Evolutionary conservation across 2,888 invertebrate genomes (phyloP).

Genomic region (Patella depressa): DNA sequence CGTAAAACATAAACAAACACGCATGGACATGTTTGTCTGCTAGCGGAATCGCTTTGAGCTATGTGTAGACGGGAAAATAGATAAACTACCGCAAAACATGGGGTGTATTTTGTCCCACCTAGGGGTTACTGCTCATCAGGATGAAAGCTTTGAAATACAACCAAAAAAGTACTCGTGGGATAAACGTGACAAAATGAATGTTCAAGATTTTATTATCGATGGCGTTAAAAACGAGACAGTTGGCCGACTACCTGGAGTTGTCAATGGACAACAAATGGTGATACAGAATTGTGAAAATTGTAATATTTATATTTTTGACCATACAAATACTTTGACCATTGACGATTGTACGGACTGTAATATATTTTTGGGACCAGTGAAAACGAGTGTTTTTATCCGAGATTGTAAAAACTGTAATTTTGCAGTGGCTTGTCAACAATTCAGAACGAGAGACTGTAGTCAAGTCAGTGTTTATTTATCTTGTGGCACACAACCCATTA

Average conservation of each 20-base stretch:
- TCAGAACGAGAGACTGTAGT: conserved; percentile 76
- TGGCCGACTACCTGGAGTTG: conserved; percentile 72
- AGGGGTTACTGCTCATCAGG: too few relatives aligned
- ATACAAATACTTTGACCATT: conserved; percentile 74
- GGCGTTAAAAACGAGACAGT: conserved; percentile 71
- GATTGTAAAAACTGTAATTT: conserved; percentile 75
- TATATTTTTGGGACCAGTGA: conserved; percentile 76
- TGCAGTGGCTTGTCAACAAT: conserved; percentile 76
- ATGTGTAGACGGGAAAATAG: too few relatives aligned
- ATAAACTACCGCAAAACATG: too few relatives aligned
- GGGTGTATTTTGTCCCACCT: too few relatives aligned
- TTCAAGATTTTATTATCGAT: conserved; percentile 73
- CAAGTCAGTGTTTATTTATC: conserved; percentile 73
- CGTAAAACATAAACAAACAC: too few relatives aligned
- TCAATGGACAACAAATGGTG: conserved; percentile 76
- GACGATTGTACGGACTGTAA: conserved; percentile 77
- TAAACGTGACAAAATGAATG: conserved; percentile 69
- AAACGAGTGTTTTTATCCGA: conserved; percentile 76
- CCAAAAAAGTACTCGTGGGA: conserved; percentile 61
- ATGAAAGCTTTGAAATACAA: too few relatives aligned
- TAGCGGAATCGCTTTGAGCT: too few relatives aligned
- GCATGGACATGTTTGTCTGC: too few relatives aligned
- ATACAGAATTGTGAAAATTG: conserved; percentile 75
- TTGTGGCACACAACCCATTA: conserved; percentile 76
- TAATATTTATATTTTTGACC: conserved; percentile 75